Conservation (phyloP, 2,888 invertebrate species). For the Pardosa pseudoannulata region DNA sequence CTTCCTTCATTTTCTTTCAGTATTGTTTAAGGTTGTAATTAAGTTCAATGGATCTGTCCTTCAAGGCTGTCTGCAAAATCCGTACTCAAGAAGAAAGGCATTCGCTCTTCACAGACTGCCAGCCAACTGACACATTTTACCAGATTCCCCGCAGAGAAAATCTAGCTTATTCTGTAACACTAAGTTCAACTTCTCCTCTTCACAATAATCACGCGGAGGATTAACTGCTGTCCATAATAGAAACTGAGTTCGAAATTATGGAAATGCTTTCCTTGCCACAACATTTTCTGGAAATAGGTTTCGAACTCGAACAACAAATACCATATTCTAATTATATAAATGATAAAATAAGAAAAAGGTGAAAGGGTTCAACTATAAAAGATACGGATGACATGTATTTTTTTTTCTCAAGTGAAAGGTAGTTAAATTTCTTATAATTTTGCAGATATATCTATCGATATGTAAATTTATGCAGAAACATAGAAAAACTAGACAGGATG, state of each 20-base stretch:
- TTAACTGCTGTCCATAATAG: background rate
- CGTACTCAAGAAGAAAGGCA: conserved; percentile 5
- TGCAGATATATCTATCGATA: too few relatives aligned
- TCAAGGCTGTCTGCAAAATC: conserved; percentile 15
- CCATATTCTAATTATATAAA: too few relatives aligned
- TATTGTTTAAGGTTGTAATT: too few relatives aligned
- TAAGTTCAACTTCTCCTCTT: background rate
- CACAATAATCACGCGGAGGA: background rate
- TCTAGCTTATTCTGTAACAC: background rate
- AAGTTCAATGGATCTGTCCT: background rate
- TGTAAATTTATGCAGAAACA: too few relatives aligned
- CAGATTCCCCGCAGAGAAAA: conserved; percentile 31
- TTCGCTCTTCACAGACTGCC: conserved; percentile 65
- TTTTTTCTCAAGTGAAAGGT: too few relatives aligned
- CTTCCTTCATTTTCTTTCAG: too few relatives aligned
- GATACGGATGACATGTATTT: too few relatives aligned
- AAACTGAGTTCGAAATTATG: conserved; percentile 3
- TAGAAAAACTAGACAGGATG: too few relatives aligned
- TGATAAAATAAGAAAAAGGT: too few relatives aligned
- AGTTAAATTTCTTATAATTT: too few relatives aligned
- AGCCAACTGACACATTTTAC: conserved; percentile 52
- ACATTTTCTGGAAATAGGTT: background rate
- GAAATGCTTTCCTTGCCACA: conserved; percentile 15
- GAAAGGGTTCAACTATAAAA: too few relatives aligned
- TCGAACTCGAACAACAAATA: too few relatives aligned